phyloP scores from a whole-genome alignment of 1,140 invertebrate genomes.

The Anoplophora glabripennis region DNA sequence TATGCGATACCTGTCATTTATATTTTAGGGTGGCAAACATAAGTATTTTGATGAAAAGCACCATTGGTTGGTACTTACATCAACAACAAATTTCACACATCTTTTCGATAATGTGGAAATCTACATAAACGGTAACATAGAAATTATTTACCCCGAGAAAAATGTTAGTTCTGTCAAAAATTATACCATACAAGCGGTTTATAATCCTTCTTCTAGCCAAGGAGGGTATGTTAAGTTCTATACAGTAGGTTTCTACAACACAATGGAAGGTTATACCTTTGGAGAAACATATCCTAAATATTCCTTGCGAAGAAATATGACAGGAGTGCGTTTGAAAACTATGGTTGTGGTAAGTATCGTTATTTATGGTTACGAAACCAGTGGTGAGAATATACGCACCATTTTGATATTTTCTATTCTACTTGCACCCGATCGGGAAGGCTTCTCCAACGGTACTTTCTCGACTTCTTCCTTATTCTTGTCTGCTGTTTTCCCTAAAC shows the following conservation, averaged over 20 bases:
- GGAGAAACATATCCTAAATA: slow-evolving; percentile 48
- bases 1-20: background rate
- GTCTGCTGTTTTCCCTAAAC: too few species aligned
- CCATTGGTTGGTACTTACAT: slow-evolving; percentile 30
- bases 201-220: slow-evolving; percentile 53
- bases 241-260: slow-evolving; percentile 51
- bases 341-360: slow-evolving; percentile 50
- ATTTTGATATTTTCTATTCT: too few species aligned
- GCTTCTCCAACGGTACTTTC: too few species aligned
- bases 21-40: slow-evolving; percentile 29
- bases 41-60: slow-evolving; percentile 29
- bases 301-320: slow-evolving; percentile 52
- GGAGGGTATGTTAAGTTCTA: slow-evolving; percentile 52
- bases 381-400: too few species aligned
- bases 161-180: slow-evolving; percentile 8
- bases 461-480: too few species aligned
- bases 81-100: slow-evolving; percentile 14
- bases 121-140: slow-evolving; percentile 33
- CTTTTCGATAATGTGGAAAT: slow-evolving; percentile 26
- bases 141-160: slow-evolving; percentile 16
- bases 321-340: slow-evolving; percentile 52
- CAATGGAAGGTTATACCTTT: slow-evolving; percentile 41
- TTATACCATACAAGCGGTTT: slow-evolving; percentile 30
- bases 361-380: too few species aligned
- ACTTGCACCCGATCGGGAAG: too few species aligned